Base-by-base conservation (phyloP, 2,797 vertebrate genomes). In the Spinibarbus caldwelli region DNA sequence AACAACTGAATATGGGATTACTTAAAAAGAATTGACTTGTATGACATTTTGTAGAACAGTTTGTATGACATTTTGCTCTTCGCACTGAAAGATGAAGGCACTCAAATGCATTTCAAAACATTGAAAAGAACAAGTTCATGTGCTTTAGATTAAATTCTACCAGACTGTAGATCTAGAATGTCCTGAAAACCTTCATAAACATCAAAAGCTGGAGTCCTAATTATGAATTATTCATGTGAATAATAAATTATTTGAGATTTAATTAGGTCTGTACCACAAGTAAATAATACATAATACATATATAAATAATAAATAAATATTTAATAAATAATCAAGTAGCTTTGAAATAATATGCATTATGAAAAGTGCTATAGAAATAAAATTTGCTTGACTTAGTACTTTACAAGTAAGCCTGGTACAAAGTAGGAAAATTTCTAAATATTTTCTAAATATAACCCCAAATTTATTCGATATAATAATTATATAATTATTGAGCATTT, bases 191-290 rank as follows among this genome's bases (percentile, higher is more conserved):
- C 34, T 43, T 43, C 59, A 68, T 8, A 6, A 80, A 49, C 78
- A 80, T 80, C 43, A 68, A 80, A 67, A 36, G 78, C 78, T 79
- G 26, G 9, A 64, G 19, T 45, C 21, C 23, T 62, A 59, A 19
- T n/a, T 67, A 80, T 80, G 12, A 80, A 80, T 80, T 49, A 67
- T 67, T 49, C 29, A 80, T 80, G 29, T 67, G 43, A 15, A 34
- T 47, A 34, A 80, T 47, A 31, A 0, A 47, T 7, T 34, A 8
- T 77, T 38, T 78, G 23, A 78, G 52, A 59, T 59, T 80, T 36
- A 68, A 80, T 80, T 52, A 68, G 45, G 19, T 43, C 38, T 64
- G 76, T 68, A 52, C 31, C 43, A 52, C 43, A 49, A n/a, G 57
- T 64, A 23, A 52, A 80, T 67, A n/a, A 68, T 49, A 17, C 43